Percentiles rank a stretch among this genome's conserved stretches.
These are phyloP conservation scores for Octomys mimax DNA, from an alignment of 2,797 vertebrate genomes.

Conservation along the genomic window DNA sequence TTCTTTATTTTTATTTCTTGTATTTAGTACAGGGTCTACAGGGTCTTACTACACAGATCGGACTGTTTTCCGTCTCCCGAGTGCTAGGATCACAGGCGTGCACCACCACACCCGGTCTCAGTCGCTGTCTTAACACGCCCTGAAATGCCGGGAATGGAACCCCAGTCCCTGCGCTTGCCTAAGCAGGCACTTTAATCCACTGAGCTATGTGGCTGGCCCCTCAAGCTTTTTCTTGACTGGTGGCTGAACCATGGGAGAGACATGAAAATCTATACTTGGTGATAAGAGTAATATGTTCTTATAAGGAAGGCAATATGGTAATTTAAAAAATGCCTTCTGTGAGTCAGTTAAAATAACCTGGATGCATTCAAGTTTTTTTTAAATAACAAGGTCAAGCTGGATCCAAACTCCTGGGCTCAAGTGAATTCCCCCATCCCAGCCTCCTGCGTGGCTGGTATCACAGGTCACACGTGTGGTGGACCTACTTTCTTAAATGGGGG, in stretches of 20 bases:
- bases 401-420: neutral
- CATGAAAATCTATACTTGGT: neutral
- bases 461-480: neutral
- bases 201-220: no score
- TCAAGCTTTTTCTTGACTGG: neutral
- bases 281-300: neutral
- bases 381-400: neutral
- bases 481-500: neutral
- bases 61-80: no score
- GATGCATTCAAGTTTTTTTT: neutral
- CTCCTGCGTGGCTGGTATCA: neutral
- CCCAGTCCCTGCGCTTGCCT: no score
- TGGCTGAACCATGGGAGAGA: neutral
- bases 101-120: no score
- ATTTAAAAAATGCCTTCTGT: neutral
- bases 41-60: no score
- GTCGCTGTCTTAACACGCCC: no score
- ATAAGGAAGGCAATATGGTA: neutral
- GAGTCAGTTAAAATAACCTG: neutral
- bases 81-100: no score
- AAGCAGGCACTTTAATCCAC: no score
- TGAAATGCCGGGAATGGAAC: no score
- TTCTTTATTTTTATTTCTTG: no score
- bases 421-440: neutral
- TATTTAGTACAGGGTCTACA: no score